Conservation (phyloP, 2,113 vertebrate species). For the Hydropotes inermis region DNA sequence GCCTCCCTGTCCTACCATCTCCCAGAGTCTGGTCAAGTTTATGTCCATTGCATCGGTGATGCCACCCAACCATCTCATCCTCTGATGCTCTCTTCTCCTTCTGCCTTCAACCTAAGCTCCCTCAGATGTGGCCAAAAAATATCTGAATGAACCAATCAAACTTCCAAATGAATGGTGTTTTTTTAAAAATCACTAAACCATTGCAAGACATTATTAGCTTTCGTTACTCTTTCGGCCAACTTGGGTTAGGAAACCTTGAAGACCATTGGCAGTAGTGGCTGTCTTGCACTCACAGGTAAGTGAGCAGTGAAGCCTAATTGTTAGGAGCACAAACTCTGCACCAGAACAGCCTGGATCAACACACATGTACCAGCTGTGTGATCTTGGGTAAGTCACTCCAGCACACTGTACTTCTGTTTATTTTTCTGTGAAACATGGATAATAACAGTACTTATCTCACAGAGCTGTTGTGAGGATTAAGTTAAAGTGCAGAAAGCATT, state of each 20-base stretch:
- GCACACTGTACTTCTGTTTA: background rate
- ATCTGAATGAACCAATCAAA: background rate
- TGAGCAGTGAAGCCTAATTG: background rate
- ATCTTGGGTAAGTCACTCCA: background rate
- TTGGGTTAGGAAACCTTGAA: background rate
- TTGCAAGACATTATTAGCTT: background rate
- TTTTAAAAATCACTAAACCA: background rate
- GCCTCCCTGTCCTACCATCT: background rate
- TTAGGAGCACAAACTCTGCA: background rate
- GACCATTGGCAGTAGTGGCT: background rate
- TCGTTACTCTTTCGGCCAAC: background rate
- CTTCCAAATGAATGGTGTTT: background rate
- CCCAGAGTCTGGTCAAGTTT: background rate
- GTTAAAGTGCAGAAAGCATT: background rate
- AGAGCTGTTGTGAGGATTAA: background rate
- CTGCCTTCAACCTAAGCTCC: background rate
- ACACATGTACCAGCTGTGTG: background rate
- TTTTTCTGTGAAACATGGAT: background rate
- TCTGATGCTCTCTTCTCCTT: background rate
- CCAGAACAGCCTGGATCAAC: background rate
- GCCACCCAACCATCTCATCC: background rate
- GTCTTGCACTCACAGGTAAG: background rate
- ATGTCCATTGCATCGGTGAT: background rate
- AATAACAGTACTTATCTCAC: background rate
- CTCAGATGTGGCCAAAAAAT: background rate